Evolutionary conservation across 2,797 vertebrate genomes (phyloP).

Genomic region (Pseudochirops cupreus): DNA sequence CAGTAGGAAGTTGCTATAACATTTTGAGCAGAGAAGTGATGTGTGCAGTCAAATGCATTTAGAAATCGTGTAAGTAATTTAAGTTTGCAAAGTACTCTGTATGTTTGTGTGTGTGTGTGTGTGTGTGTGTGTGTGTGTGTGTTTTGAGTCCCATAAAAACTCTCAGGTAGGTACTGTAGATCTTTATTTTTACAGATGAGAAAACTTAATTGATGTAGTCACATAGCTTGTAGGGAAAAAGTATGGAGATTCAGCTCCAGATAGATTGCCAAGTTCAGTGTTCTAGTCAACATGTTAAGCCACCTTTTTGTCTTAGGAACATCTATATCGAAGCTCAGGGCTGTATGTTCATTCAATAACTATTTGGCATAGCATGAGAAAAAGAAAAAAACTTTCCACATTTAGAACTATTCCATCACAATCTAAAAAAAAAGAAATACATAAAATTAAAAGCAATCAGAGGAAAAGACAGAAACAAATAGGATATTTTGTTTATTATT

Average conservation of each 20-base stretch:
- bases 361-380: neutral
- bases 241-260: neutral
- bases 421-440: neutral
- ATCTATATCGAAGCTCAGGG: neutral
- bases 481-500: neutral
- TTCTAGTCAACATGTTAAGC: neutral
- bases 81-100: neutral
- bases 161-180: neutral
- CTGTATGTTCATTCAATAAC: neutral
- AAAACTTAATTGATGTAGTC: neutral
- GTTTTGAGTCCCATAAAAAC: neutral
- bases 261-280: neutral
- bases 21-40: constrained; percentile 6
- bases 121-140: neutral
- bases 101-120: neutral
- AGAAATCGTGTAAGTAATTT: neutral
- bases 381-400: no score
- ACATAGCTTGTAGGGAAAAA: neutral
- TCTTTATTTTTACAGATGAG: neutral
- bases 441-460: neutral
- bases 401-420: neutral
- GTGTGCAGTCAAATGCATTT: neutral
- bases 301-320: neutral
- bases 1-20: neutral
- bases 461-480: neutral